Conservation (phyloP, 2,797 vertebrate species). For the Betta splendens region DNA sequence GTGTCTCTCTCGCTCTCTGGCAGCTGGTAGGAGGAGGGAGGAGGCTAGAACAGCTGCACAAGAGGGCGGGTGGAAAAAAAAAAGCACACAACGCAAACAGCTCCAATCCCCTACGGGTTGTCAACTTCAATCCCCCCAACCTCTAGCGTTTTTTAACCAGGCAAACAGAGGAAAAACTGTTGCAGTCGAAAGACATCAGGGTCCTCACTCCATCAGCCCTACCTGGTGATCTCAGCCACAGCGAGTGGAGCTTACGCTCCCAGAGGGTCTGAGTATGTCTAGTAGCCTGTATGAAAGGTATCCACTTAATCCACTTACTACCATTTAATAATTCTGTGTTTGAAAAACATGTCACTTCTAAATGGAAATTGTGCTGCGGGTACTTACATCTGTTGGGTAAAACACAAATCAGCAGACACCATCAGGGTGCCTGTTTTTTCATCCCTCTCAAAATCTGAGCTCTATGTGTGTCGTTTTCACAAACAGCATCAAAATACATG, state of each 20-base stretch:
- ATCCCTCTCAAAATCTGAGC: conserved; percentile 55
- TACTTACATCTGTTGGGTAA: conserved; percentile 61
- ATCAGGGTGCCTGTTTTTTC: conserved; percentile 30
- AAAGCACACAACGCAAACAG: conserved; percentile 79
- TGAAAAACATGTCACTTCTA: conserved; percentile 66
- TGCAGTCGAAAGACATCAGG: conserved; percentile 73
- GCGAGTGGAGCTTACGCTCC: conserved; percentile 34
- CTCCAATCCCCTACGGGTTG: conserved; percentile 82
- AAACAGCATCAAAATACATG: conserved; percentile 82
- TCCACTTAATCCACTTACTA: conserved; percentile 65
- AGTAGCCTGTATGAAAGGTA: conserved; percentile 42
- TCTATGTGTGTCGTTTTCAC: conserved; percentile 60
- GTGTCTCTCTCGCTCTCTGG: conserved; percentile 67
- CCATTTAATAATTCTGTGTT: conserved; percentile 63
- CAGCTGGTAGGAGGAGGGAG: conserved; percentile 84
- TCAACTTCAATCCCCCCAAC: conserved; percentile 75
- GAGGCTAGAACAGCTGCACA: conserved; percentile 87
- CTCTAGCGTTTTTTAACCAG: conserved; percentile 77
- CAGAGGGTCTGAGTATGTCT: conserved; percentile 31
- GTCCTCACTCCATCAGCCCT: conserved; percentile 60
- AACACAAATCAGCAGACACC: conserved; percentile 59
- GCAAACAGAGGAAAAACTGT: conserved; percentile 80
- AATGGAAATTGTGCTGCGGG: conserved; percentile 66
- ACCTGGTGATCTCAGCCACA: conserved; percentile 55
- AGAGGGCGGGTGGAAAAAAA: conserved; percentile 73